phyloP scores from a whole-genome alignment of 2,113 vertebrate species.

The Phaethornis superciliosus region DNA sequence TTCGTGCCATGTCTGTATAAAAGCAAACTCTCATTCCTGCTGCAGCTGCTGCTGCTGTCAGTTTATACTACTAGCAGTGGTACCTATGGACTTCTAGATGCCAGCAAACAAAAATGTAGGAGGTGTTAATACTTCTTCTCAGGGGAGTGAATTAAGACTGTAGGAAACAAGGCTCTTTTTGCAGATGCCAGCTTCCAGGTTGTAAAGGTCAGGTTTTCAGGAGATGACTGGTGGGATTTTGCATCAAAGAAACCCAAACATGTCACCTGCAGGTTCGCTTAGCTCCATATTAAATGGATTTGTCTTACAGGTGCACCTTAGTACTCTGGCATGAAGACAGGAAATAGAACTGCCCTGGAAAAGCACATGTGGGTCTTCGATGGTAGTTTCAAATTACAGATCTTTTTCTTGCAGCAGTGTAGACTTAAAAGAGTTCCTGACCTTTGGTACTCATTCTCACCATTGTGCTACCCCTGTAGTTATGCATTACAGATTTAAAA shows the following conservation, averaged over 20 bases:
- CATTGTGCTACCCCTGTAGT: neutral
- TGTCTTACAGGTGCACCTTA: neutral
- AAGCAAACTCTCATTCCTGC: neutral
- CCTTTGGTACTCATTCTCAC: neutral
- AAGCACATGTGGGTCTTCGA: neutral
- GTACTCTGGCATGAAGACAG: neutral
- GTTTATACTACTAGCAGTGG: neutral
- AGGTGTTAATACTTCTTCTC: neutral
- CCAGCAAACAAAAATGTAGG: neutral
- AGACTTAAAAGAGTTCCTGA: neutral
- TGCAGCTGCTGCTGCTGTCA: neutral
- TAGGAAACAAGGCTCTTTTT: neutral
- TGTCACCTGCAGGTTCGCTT: neutral
- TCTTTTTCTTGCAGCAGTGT: neutral
- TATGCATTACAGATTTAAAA: accelerated
- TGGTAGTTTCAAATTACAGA: neutral
- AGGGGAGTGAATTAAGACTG: neutral
- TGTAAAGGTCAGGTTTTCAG: neutral
- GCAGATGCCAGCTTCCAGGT: accelerated
- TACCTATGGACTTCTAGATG: neutral
- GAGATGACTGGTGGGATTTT: neutral
- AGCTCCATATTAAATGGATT: neutral
- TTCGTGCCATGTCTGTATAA: accelerated
- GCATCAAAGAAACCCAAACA: neutral
- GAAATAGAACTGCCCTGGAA: neutral